Conservation (phyloP, 2,888 invertebrate genomes). For the Molorchus minor region DNA sequence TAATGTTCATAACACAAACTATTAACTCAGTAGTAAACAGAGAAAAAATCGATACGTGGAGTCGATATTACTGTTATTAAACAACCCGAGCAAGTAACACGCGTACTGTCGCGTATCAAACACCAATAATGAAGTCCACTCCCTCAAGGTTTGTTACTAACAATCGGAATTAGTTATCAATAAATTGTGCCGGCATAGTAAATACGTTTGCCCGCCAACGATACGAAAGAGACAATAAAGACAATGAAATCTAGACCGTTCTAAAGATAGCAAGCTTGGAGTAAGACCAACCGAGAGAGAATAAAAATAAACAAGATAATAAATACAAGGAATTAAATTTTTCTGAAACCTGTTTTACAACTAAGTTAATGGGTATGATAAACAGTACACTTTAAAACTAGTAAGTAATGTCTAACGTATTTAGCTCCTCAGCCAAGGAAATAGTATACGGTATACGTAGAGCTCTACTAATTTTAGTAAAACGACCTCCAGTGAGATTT, state of each 20-base stretch:
- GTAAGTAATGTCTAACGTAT: too few relatives aligned
- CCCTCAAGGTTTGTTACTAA: constrained; percentile 14
- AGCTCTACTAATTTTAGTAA: too few relatives aligned
- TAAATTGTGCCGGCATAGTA: constrained; percentile 1
- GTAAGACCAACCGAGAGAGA: constrained; percentile 30
- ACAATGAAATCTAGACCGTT: constrained; percentile 29
- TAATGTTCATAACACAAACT: too few relatives aligned
- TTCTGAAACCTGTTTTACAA: constrained; percentile 3
- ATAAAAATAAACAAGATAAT: constrained; percentile 24
- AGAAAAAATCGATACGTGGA: background rate
- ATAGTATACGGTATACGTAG: too few relatives aligned
- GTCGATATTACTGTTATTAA: background rate
- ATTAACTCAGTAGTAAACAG: too few relatives aligned
- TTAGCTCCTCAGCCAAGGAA: too few relatives aligned
- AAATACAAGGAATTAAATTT: constrained; percentile 18
- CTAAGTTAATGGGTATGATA: too few relatives aligned
- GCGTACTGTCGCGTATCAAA: constrained; percentile 2
- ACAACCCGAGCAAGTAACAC: background rate
- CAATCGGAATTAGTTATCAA: constrained; percentile 14
- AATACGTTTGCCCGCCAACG: constrained; percentile 1
- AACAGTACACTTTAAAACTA: too few relatives aligned
- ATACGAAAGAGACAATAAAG: constrained; percentile 13
- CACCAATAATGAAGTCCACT: too few relatives aligned
- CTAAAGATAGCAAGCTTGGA: constrained; percentile 34
- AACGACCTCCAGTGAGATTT: too few relatives aligned